phyloP scores from a whole-genome alignment of 2,113 vertebrate genomes.

The Microcebus murinus region DNA sequence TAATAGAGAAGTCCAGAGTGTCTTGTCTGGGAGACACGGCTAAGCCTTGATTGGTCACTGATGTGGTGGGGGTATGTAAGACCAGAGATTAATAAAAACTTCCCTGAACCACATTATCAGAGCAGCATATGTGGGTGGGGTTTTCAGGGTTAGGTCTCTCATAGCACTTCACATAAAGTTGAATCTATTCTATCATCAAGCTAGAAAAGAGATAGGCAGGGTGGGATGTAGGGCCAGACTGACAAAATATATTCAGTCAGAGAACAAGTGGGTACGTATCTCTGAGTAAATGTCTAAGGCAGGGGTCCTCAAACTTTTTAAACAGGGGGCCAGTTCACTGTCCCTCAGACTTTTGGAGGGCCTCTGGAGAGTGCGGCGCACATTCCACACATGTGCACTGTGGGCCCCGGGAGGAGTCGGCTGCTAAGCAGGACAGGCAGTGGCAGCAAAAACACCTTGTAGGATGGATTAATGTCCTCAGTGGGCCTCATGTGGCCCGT shows the following conservation, averaged over 20 bases:
- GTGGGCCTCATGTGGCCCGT: no score
- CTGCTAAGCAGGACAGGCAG: no score
- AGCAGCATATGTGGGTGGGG: not conserved
- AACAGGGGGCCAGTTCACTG: no score
- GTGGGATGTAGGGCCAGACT: not conserved
- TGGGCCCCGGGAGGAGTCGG: no score
- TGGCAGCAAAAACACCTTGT: no score
- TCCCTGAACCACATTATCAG: not conserved
- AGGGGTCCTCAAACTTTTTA: no score
- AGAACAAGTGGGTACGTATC: not conserved
- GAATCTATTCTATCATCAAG: not conserved
- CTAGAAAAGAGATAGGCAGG: not conserved
- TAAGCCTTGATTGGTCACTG: not conserved
- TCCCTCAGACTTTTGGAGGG: no score
- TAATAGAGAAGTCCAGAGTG: not conserved
- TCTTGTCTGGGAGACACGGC: not conserved
- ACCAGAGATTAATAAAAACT: not conserved
- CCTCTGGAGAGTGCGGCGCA: no score
- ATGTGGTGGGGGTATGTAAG: not conserved
- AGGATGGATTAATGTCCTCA: no score
- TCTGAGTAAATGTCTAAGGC: not conserved
- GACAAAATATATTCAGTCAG: not conserved
- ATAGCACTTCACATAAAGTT: not conserved
- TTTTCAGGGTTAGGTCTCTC: not conserved
- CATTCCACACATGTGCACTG: no score